Evolutionary conservation across 2,888 invertebrate species (phyloP), one percentile per base, ranked within the genome.

Genomic region (Epistrophe grossulariae): DNA sequence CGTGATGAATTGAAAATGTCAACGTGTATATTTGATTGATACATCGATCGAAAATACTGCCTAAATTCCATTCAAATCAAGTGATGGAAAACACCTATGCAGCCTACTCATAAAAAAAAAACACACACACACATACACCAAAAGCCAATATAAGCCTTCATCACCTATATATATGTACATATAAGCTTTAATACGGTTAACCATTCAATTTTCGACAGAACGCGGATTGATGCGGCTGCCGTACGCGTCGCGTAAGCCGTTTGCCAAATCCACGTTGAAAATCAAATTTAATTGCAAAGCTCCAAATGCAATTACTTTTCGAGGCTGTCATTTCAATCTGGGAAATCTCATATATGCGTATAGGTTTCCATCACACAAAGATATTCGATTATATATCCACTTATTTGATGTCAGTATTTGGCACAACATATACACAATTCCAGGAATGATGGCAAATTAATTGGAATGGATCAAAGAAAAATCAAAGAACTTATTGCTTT

Each of bases 251-350:
- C 24, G 24, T 24, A 24, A 24, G 9, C 15, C 31, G 17, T 24
- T 66, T 62, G 64, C 45, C 45, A 45, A 28, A 64, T 45, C 3
- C 64, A 17, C 35, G 15, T 38, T 50, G 35, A 35, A 50, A 68
- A 50, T 68, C 50, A 17, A 68, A 68, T 68, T 68, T 68, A 50
- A 68, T 68, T 31, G 68, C 50, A 68, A 50, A 50, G 35, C 50
- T 19, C 35, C 13, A 68, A 50, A 68, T 68, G 68, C 68, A 68
- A 68, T 68, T 68, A 68, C 38, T 68, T 68, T 68, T 68, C 35
- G 68, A 35, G n/a, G 35, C 50, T 50, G 48, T 50, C 68, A 38
- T 68, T 68, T 50, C 17, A 50, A 68, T 68, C 48, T 68, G 35
- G 35, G 19, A 50, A 45, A 9, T 0, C 15, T 52, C 24, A 28